phyloP scores from a whole-genome alignment of 2,113 vertebrate genomes.

The Seriola aureovittata region DNA sequence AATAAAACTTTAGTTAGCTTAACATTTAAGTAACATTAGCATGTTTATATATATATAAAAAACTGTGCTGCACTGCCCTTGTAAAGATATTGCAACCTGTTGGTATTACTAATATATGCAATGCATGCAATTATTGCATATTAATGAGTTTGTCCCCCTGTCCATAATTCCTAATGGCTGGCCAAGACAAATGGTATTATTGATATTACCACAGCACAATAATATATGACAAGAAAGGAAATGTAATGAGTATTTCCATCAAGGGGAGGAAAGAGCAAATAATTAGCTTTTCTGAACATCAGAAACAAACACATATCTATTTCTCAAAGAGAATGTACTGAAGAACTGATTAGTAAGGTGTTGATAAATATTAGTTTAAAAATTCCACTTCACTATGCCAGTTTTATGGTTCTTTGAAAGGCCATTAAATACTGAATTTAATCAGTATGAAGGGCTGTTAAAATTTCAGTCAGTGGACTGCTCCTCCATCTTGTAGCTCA shows the following conservation, averaged over 20 bases:
- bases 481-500: not conserved
- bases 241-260: slow-evolving; percentile 2
- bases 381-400: too few relatives aligned
- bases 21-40: not conserved
- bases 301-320: slow-evolving; percentile 5
- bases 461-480: not conserved
- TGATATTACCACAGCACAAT: slow-evolving; percentile 13
- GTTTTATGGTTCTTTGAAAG: not conserved
- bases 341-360: not conserved
- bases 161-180: too few relatives aligned
- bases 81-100: too few relatives aligned
- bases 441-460: not conserved
- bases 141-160: too few relatives aligned
- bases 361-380: not conserved
- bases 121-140: too few relatives aligned
- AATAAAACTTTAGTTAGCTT: not conserved
- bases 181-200: too few relatives aligned
- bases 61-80: too few relatives aligned
- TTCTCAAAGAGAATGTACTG: not conserved
- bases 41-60: not conserved
- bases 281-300: not conserved
- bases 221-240: not conserved
- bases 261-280: slow-evolving; percentile 9
- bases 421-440: not conserved
- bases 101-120: too few relatives aligned